Percentiles rank a stretch among this genome's conserved stretches.
phyloP scores from a whole-genome alignment of 2,113 vertebrate genomes.

The Ochotona princeps region DNA sequence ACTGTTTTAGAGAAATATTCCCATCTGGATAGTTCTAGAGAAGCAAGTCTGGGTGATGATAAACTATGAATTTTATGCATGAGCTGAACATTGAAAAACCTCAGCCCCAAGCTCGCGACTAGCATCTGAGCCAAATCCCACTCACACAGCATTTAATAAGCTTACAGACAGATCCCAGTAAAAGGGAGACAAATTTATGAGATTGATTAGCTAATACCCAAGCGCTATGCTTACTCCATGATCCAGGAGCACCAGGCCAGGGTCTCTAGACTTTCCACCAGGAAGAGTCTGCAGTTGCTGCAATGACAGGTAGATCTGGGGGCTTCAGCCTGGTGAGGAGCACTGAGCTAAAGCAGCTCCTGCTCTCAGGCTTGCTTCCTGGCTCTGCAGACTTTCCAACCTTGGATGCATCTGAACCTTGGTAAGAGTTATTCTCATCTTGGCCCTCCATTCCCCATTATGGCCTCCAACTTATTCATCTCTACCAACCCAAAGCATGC shows the following conservation, averaged over 20 bases:
- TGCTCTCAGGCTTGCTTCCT: conserved; percentile 8
- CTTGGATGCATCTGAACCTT: conserved; percentile 8
- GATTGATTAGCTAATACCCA: conserved; percentile 81
- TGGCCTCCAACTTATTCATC: conserved; percentile 13
- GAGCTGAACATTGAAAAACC: conserved; percentile 80
- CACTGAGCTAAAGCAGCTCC: background rate
- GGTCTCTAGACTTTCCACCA: conserved; percentile 64
- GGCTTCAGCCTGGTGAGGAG: background rate
- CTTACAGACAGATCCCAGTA: conserved; percentile 81
- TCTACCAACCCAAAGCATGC: conserved; percentile 14
- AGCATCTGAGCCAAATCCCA: conserved; percentile 82
- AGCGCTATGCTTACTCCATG: conserved; percentile 74
- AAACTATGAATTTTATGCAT: conserved; percentile 83
- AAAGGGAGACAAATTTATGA: conserved; percentile 81
- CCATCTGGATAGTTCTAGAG: conserved; percentile 76
- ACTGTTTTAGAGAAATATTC: conserved; percentile 75
- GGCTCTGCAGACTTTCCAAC: background rate
- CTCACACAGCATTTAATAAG: conserved; percentile 81
- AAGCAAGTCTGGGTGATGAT: conserved; percentile 78
- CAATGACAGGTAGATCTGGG: conserved; percentile 45
- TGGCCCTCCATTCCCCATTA: conserved; percentile 29
- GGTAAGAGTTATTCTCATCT: conserved; percentile 44
- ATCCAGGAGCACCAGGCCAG: conserved; percentile 66
- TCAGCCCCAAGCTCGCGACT: conserved; percentile 75
- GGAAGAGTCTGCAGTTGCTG: conserved; percentile 57